Evolutionary conservation across 2,797 vertebrate genomes (phyloP), one percentile per base, ranked within the genome.

Genomic region (Distichodus sexfasciatus): DNA sequence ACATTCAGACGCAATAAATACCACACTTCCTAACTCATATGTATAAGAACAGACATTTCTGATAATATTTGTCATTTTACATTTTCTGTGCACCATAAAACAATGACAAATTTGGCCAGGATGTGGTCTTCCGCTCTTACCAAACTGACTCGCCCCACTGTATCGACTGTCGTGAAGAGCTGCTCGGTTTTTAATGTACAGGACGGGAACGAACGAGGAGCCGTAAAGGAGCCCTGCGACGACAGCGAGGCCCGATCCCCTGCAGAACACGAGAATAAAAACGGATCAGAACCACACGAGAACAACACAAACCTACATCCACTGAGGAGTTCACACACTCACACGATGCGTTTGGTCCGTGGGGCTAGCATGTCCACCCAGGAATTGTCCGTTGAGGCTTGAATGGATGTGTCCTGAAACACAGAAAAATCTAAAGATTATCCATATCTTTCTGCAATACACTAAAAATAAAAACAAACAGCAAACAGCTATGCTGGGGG

Each of bases 121-220:
- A n/a, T 44, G 23, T n/a, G 10, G 17, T 29, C 36, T 15, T 28
- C 14, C 40, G 23, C n/a, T 50, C 59, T 71, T 75, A 94, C 93
- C 93, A 74, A 91, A 92, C 54, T 94, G 92, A 82, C 93, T 95
- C 6, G 93, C 90, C 63, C 91, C 92, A 10, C 72, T 24, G 6
- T 88, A 94, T 0, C 55, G 6, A 3, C 88, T 90, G 21, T 77
- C 86, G 61, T 91, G 91, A 79, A 83, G 86, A 75, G 83, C 84
- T 65, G 91, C 87, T 2, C 91, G 92, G 67, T 93, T 89, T 82
- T 95, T 95, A 64, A 94, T 92, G 68, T 94, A 94, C 71, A 94
- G 88, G 41, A 94, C 87, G 11, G 93, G 93, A 62, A 94, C 77
- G 83, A 95, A 95, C 5, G 89, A 90, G 17, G 89, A 90, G 23